Base-by-base conservation (phyloP, 1,140 invertebrate species). In the Adelges cooleyi region DNA sequence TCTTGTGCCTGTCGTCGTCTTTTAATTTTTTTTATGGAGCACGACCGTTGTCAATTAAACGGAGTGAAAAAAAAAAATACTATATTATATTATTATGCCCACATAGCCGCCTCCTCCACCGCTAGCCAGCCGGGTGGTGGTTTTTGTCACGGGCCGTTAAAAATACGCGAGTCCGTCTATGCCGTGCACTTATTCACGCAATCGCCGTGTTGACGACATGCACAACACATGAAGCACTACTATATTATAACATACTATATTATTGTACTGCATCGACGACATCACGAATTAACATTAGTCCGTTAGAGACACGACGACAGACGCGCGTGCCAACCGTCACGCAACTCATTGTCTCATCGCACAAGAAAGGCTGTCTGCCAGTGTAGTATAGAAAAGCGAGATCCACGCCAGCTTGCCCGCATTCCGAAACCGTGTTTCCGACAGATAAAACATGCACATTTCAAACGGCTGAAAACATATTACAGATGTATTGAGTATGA, bases 21-120 rank as follows among this genome's bases (percentile, higher is more conserved):
- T 33, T n/a, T n/a, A n/a, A n/a, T n/a, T n/a, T n/a, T 62, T 62
- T 62, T 62, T 62, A 62, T 33, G 42, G 40, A 33, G 38, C 56
- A 18, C 54, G 25, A 46, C 40, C 54, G 40, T 62, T 29, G 40
- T 62, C 56, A 33, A 62, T 62, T 62, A 18, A 62, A 62, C 25
- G 6, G 17, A 62, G 42, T 46, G 22, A 20, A 27, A 42, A 52
- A 51, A 52, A 29, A 29, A 51, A 51, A 50, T 44, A 44, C n/a
- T 11, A 44, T 15, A 44, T 44, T 8, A 44, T 8, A 44, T 44
- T 44, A 44, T 44, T 6, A 33, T 33, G 11, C 29, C n/a, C 29
- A 33, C 29, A 33, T 33, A 11, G 5, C 29, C 29, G 11, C 29
- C 5, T 11, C 5, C 5, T 11, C 29, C 29, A 33, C 13, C 15